Evolutionary conservation across 2,888 invertebrate genomes (phyloP).

Genomic region (Podotricha telesiphe): DNA sequence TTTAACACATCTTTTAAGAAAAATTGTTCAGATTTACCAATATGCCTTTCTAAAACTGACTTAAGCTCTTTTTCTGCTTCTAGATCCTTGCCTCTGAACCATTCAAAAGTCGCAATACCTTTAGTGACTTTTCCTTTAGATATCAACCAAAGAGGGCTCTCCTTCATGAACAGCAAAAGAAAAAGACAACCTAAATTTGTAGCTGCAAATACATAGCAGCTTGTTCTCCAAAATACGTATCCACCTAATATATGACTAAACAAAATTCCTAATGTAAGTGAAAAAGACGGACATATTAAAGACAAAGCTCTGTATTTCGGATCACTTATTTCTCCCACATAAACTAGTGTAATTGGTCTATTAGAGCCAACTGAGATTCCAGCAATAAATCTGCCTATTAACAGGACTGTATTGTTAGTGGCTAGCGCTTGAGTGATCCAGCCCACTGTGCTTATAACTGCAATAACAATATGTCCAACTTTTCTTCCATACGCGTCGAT

Average conservation of each 20-base stretch:
- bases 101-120: slow-evolving; percentile 53
- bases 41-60: slow-evolving; percentile 51
- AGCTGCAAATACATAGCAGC: slow-evolving; percentile 51
- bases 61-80: slow-evolving; percentile 55
- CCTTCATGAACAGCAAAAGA: slow-evolving; percentile 54
- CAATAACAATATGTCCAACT: slow-evolving; percentile 52
- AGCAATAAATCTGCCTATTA: slow-evolving; percentile 57
- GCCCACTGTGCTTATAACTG: slow-evolving; percentile 54
- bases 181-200: slow-evolving; percentile 52
- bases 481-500: slow-evolving; percentile 60
- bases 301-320: slow-evolving; percentile 58
- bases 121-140: slow-evolving; percentile 55
- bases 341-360: slow-evolving; percentile 56
- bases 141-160: slow-evolving; percentile 65
- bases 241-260: slow-evolving; percentile 55
- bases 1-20: slow-evolving; percentile 48
- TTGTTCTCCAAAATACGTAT: slow-evolving; percentile 54
- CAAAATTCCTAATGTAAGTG: slow-evolving; percentile 52
- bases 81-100: slow-evolving; percentile 56
- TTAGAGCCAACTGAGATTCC: slow-evolving; percentile 56
- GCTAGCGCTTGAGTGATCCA: slow-evolving; percentile 57
- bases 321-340: slow-evolving; percentile 59
- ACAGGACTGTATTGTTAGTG: slow-evolving; percentile 48
- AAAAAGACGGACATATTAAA: slow-evolving; percentile 52
- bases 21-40: slow-evolving; percentile 44